Evolutionary conservation across 2,797 vertebrate genomes (phyloP).

Genomic region (Pangasius mekongensis): DNA sequence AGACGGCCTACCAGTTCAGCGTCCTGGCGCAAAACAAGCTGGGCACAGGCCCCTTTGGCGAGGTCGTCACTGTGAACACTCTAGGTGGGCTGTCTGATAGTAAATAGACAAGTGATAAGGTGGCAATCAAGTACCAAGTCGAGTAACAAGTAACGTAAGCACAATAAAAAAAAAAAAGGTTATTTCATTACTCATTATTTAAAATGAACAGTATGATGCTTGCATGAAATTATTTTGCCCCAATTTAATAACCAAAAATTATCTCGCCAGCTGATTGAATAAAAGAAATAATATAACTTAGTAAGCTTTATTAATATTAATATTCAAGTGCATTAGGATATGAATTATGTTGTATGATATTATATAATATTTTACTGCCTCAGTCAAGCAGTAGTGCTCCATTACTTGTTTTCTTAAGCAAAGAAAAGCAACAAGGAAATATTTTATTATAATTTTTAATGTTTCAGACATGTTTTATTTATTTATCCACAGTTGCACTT

Average conservation of each 20-base stretch:
- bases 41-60: conserved; percentile 94
- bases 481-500: not conserved
- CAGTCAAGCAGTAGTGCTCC: not conserved
- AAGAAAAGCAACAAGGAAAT: not conserved
- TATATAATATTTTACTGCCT: not conserved
- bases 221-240: not conserved
- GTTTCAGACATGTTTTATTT: not conserved
- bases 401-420: not conserved
- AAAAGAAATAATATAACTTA: not conserved
- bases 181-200: not conserved
- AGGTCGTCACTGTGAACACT: conserved; percentile 91
- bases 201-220: not conserved
- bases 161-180: too few species aligned
- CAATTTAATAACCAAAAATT: not conserved
- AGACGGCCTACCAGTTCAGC: conserved; percentile 92
- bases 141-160: not conserved
- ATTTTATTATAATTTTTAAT: not conserved
- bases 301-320: not conserved
- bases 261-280: not conserved
- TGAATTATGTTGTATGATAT: not conserved
- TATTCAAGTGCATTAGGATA: not conserved
- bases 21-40: conserved; percentile 94
- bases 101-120: not conserved
- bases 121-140: not conserved
- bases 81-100: conserved; percentile 70